Evolutionary conservation across 2,888 invertebrate species (phyloP).

Genomic region (Callyntrura guangdongensis): DNA sequence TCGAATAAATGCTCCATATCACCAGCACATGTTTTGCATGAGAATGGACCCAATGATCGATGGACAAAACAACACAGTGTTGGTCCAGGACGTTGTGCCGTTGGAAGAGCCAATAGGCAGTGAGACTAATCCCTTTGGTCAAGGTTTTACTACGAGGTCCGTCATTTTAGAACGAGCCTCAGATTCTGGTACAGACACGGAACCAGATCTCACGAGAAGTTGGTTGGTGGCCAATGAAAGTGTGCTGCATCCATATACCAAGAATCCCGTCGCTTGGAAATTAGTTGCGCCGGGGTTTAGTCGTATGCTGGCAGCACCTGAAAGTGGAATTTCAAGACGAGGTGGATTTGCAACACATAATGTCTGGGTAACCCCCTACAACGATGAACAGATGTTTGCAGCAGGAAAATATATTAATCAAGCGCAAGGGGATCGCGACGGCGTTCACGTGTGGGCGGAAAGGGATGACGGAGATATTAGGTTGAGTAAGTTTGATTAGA

Average conservation of each 20-base stretch:
- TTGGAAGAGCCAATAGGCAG: constrained; percentile 37
- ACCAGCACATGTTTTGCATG: constrained; percentile 75
- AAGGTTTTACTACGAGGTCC: constrained; percentile 64
- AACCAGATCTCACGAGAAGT: constrained; percentile 37
- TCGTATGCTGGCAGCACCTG: constrained; percentile 45
- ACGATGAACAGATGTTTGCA: constrained; percentile 78
- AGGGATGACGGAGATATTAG: constrained; percentile 55
- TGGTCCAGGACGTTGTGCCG: constrained; percentile 56
- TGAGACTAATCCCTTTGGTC: constrained; percentile 71
- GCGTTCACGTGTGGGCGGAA: constrained; percentile 76
- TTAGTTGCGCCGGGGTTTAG: constrained; percentile 48
- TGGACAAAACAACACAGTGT: constrained; percentile 67
- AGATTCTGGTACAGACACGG: constrained; percentile 51
- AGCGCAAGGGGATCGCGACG: constrained; percentile 48
- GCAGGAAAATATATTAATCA: constrained; percentile 77
- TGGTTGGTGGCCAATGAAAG: constrained; percentile 73
- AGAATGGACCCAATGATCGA: constrained; percentile 75
- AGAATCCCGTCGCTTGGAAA: constrained; percentile 67
- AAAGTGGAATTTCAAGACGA: constrained; percentile 66
- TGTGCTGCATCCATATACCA: constrained; percentile 47
- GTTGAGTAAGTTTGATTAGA: constrained; percentile 69
- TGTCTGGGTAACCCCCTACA: constrained; percentile 78
- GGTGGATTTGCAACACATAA: constrained; percentile 71
- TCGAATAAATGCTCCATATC: constrained; percentile 66
- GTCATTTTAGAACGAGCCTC: constrained; percentile 52